Evolutionary conservation across 2,797 vertebrate species (phyloP), one percentile per base, ranked within the genome.

Genomic region (Xerus rutilus): DNA sequence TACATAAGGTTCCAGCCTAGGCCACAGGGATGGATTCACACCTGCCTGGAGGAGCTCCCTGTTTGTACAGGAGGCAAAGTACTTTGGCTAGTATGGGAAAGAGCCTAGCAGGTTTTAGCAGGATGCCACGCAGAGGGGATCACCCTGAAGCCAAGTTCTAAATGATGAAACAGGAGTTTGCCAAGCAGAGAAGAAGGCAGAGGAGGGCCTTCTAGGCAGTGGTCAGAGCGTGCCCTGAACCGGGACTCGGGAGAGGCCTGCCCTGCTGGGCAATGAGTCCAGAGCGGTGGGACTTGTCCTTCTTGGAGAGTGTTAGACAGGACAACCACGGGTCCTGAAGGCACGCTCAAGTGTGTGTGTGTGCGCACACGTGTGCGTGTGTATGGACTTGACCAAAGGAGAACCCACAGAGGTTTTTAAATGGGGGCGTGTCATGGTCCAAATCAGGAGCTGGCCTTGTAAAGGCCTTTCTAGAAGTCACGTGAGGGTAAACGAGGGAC

Each of bases 401-500:
- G 20, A 70, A 18, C 32, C 18, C 5, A 25, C 21, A 32, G 62
- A 15, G 28, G 15, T 49, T 87, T 84, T 47, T 13, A 49, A 45
- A 76, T n/a, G 49, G n/a, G 15, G 1, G 7, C 23, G 5, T 57
- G 14, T 77, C 47, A 13, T 30, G 76, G 57, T 12, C 39, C 20
- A 49, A 43, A 52, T 30, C 30, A 18, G 83, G 92, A 86, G 64
- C 23, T 65, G 25, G 45, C 45, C 45, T 79, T 35, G 23, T 35
- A 69, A 59, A 57, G 43, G 12, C 11, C 21, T 39, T 15, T 81
- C 11, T 74, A 72, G 35, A 4, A 20, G 62, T 47, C 18, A 30
- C 1, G 1, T n/a, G 15, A 87, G 39, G 28, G 15, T 2, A 8
- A 17, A 6, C 0, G 32, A 79, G 3, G n/a, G 11, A 70, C 76